Evolutionary conservation across 2,113 vertebrate genomes (phyloP).

Genomic region (Rhizomys pruinosus): DNA sequence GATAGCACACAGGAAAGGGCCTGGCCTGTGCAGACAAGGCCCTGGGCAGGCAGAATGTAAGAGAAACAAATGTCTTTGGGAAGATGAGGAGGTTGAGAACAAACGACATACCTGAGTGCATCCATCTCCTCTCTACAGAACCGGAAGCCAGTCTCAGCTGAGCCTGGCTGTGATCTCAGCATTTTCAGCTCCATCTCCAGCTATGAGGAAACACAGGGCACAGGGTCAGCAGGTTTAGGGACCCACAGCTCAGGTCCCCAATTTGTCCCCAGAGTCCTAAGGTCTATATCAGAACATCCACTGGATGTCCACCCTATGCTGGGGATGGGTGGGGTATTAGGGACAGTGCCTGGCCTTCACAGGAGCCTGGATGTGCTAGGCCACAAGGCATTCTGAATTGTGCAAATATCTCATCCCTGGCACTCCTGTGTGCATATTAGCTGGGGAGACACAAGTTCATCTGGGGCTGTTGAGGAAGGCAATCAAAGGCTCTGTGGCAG

Average conservation of each 20-base stretch:
- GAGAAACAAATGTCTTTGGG: background rate
- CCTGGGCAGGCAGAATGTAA: background rate
- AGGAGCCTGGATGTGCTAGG: background rate
- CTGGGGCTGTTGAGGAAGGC: background rate
- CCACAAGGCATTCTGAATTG: background rate
- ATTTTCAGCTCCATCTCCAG: slow-evolving; percentile 88
- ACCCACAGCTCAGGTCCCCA: too few relatives aligned
- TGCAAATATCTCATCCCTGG: background rate
- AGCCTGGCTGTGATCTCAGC: slow-evolving; percentile 83
- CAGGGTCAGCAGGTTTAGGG: background rate
- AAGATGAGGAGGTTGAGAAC: background rate
- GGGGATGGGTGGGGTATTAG: too few relatives aligned
- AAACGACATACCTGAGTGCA: slow-evolving; percentile 81
- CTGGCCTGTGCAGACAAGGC: slow-evolving; percentile 30
- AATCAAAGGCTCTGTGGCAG: background rate
- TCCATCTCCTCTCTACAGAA: slow-evolving; percentile 85
- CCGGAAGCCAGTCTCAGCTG: slow-evolving; percentile 75
- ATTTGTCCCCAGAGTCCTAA: rapidly evolving
- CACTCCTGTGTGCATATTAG: background rate
- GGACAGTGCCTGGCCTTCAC: background rate
- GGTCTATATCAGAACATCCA: too few relatives aligned
- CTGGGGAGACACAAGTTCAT: background rate
- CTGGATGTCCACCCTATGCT: background rate
- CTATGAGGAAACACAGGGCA: slow-evolving; percentile 74
- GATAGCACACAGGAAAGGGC: slow-evolving; percentile 61